Evolutionary conservation across 1,140 invertebrate genomes (phyloP).

Genomic region (Drosophila novamexicana): DNA sequence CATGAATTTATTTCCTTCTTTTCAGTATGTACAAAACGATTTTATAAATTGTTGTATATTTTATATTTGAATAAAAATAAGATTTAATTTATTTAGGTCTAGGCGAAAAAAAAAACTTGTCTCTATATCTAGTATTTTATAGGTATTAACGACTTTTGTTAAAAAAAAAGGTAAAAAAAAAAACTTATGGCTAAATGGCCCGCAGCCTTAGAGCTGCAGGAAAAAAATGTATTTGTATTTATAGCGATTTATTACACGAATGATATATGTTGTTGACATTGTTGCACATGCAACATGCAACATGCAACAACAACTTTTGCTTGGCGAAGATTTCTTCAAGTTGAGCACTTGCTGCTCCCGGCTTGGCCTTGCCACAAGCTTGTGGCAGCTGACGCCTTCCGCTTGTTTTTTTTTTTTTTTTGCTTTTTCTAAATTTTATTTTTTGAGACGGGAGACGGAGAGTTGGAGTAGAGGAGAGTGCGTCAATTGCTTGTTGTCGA

Average conservation of each 20-base stretch:
- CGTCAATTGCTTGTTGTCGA: conserved; percentile 3
- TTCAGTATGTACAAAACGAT: conserved; percentile 51
- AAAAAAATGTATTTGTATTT: conserved; percentile 32
- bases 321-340: conserved; percentile 3
- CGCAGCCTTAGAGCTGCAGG: conserved; percentile 31
- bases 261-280: conserved; percentile 40
- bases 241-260: conserved; percentile 45
- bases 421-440: too few relatives aligned
- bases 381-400: not conserved
- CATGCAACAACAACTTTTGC: not conserved
- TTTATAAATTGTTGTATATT: conserved; percentile 8
- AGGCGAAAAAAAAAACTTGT: conserved; percentile 40
- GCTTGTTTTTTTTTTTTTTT: too few relatives aligned
- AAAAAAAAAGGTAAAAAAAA: conserved; percentile 24
- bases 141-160: conserved; percentile 66
- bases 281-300: conserved; percentile 16
- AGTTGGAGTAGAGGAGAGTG: not conserved
- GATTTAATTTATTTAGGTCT: conserved; percentile 22
- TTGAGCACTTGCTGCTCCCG: not conserved
- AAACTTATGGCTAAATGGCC: conserved; percentile 28
- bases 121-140: conserved; percentile 53
- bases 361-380: conserved; percentile 17
- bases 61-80: conserved; percentile 17
- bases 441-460: not conserved
- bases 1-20: conserved; percentile 12